These are phyloP conservation scores for Phrynocephalus vlangalii DNA, from an alignment of 2,797 vertebrate genomes.

Conservation along the genomic window DNA sequence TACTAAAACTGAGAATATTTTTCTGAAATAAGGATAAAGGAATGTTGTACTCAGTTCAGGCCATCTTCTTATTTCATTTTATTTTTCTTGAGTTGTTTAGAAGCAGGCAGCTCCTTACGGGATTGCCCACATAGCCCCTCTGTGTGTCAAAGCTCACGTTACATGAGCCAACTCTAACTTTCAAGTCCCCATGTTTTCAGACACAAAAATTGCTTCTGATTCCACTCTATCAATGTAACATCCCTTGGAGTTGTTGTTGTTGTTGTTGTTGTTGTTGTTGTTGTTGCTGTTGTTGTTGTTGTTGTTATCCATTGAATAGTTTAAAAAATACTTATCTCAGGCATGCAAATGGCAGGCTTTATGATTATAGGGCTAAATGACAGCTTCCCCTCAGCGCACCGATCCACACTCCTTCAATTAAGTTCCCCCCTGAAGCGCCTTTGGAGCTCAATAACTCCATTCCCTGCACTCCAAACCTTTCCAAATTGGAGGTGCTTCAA, in stretches of 20 bases:
- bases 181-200: neutral
- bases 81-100: constrained; percentile 24
- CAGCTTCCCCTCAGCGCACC: too few relatives aligned
- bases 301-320: too few relatives aligned
- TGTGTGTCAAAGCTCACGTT: neutral
- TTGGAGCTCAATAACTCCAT: too few relatives aligned
- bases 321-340: too few relatives aligned
- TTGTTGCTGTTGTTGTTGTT: too few relatives aligned
- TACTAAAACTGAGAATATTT: constrained; percentile 14
- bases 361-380: too few relatives aligned
- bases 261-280: neutral
- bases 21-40: neutral
- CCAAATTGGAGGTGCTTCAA: too few relatives aligned
- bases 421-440: too few relatives aligned
- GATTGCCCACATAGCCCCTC: neutral
- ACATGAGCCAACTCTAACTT: neutral
- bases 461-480: too few relatives aligned
- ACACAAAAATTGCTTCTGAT: neutral
- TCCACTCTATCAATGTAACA: neutral
- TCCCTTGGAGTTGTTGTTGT: neutral
- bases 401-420: too few relatives aligned
- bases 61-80: neutral
- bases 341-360: too few relatives aligned
- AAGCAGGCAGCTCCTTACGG: neutral
- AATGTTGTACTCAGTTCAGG: constrained; percentile 7